phyloP scores from a whole-genome alignment of 2,797 vertebrate species.

The Lerista edwardsae region DNA sequence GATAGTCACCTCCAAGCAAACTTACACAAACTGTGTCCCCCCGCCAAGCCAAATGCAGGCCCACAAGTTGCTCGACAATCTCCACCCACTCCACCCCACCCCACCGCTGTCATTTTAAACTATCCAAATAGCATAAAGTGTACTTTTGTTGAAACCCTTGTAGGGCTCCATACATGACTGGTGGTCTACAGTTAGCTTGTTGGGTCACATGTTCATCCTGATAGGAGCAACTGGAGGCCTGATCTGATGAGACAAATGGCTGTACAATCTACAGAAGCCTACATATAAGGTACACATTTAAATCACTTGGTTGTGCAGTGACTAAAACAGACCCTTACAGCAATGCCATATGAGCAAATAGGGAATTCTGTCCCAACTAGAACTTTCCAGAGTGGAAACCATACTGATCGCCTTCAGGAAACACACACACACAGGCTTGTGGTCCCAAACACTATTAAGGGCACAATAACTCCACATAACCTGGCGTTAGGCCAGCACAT shows the following conservation, averaged over 20 bases:
- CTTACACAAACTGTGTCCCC: too few species aligned
- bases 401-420: not conserved
- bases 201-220: not conserved
- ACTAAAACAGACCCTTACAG: not conserved
- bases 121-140: not conserved
- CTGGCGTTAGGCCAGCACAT: too few species aligned
- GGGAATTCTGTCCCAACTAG: not conserved
- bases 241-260: not conserved
- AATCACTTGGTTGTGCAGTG: not conserved
- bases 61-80: not conserved
- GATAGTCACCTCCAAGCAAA: not conserved
- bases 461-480: too few species aligned
- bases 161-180: not conserved
- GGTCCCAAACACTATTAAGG: not conserved
- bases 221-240: not conserved
- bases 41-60: not conserved
- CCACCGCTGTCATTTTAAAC: not conserved
- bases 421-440: not conserved
- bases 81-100: too few species aligned
- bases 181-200: not conserved
- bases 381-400: not conserved
- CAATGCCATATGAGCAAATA: not conserved
- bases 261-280: not conserved
- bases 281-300: not conserved
- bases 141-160: not conserved